Conservation (phyloP, 2,113 vertebrate species). For the Ramphastos sulfuratus region DNA sequence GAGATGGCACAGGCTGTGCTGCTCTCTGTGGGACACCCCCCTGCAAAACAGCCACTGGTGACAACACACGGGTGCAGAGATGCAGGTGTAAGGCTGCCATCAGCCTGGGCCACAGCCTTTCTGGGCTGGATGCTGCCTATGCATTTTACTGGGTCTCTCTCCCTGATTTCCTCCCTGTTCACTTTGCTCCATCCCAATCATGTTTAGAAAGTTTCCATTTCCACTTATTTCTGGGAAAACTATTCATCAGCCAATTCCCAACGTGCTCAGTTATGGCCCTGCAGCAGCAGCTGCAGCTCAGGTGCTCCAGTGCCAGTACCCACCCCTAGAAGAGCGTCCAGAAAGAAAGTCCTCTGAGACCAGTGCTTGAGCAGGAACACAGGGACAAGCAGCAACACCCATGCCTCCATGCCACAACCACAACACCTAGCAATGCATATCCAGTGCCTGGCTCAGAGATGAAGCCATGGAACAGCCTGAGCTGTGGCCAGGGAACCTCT, state of each 20-base stretch:
- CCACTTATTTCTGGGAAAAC: neutral
- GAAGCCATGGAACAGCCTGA: neutral
- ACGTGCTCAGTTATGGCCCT: fast-evolving
- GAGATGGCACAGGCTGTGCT: neutral
- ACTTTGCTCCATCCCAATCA: neutral
- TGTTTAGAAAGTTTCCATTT: neutral
- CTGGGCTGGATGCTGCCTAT: fast-evolving
- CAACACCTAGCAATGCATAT: fast-evolving
- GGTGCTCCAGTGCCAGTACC: neutral
- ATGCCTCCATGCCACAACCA: neutral
- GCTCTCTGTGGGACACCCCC: fast-evolving
- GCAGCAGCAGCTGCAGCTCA: neutral
- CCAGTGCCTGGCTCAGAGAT: fast-evolving
- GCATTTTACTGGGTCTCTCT: neutral
- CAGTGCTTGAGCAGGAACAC: fast-evolving
- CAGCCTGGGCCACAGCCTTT: neutral
- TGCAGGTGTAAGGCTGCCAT: neutral
- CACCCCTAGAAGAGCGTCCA: fast-evolving
- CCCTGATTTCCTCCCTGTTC: neutral
- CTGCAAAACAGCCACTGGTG: fast-evolving
- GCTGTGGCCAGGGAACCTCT: neutral
- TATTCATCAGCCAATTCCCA: fast-evolving
- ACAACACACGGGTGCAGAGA: fast-evolving
- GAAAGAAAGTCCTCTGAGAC: neutral
- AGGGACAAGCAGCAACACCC: neutral